These are phyloP conservation scores for Drosophila tristis DNA, from an alignment of 1,140 invertebrate genomes.

Conservation along the genomic window DNA sequence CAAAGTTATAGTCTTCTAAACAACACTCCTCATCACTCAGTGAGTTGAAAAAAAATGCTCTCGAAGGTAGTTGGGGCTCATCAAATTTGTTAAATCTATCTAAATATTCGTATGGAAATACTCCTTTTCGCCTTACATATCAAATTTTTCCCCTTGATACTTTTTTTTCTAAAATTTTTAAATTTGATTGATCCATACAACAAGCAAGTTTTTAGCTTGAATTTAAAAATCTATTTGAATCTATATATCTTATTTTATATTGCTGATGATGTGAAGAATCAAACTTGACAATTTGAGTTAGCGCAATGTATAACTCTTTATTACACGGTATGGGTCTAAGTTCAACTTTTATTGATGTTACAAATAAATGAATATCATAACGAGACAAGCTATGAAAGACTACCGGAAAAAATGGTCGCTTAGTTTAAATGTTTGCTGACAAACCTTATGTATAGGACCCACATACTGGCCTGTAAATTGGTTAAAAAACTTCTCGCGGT, in stretches of 20 bases:
- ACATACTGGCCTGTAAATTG: constrained; percentile 1
- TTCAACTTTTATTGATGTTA: neutral
- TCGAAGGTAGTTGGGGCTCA: too few relatives aligned
- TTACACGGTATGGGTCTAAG: neutral
- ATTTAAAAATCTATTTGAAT: constrained; percentile 3
- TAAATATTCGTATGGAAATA: too few relatives aligned
- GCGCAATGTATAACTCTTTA: neutral
- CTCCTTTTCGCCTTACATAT: too few relatives aligned
- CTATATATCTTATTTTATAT: constrained; percentile 3
- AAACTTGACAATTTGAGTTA: neutral
- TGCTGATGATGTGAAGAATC: neutral
- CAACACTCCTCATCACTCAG: too few relatives aligned
- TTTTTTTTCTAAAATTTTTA: neutral
- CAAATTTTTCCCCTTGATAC: neutral
- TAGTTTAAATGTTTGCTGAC: neutral
- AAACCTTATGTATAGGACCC: neutral
- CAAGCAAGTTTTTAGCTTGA: neutral
- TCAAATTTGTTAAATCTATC: too few relatives aligned
- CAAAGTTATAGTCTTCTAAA: too few relatives aligned
- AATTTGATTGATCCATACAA: neutral
- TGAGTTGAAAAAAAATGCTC: too few relatives aligned
- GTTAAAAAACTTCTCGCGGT: neutral
- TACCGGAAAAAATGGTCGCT: constrained; percentile 1
- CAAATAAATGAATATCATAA: constrained; percentile 1
- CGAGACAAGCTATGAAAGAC: constrained; percentile 3